These are phyloP conservation scores for Sebastes steindachneri DNA, from an alignment of 2,797 vertebrate species.

Conservation along the genomic window DNA sequence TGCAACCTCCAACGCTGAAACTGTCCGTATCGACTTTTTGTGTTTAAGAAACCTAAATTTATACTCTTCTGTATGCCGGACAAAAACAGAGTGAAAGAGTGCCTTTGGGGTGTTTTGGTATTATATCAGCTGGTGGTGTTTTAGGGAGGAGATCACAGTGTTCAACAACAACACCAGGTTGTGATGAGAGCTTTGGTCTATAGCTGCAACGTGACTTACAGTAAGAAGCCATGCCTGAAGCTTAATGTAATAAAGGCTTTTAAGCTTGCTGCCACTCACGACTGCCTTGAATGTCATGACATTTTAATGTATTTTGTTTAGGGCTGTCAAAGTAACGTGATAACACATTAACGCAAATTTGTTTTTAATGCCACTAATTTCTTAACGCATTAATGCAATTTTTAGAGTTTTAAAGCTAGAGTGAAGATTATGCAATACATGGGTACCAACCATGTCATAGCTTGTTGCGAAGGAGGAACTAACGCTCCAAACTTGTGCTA, in stretches of 20 bases:
- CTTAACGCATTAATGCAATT: no score
- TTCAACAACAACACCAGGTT: constrained; percentile 31
- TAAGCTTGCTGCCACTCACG: background rate
- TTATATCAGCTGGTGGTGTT: constrained; percentile 32
- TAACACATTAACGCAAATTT: background rate
- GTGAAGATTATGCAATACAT: no score
- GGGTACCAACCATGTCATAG: no score
- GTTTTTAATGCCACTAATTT: no score
- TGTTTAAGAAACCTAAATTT: constrained; percentile 35
- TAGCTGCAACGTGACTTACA: constrained; percentile 10
- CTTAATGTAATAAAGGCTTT: constrained; percentile 50
- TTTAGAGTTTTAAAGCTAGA: no score
- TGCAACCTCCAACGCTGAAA: constrained; percentile 18
- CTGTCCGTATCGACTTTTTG: constrained; percentile 38
- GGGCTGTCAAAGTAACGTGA: no score
- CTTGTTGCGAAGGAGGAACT: no score
- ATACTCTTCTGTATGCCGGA: constrained; percentile 7
- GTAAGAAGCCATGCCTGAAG: background rate
- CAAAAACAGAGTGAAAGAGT: constrained; percentile 2
- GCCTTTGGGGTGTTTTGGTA: constrained; percentile 35
- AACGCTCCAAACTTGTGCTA: no score
- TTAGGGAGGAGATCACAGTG: constrained; percentile 22
- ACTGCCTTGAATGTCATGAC: background rate
- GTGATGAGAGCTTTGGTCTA: constrained; percentile 15
- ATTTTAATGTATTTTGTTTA: background rate